Base-by-base conservation (phyloP, 2,888 invertebrate species). In the Conistra vaccinii region DNA sequence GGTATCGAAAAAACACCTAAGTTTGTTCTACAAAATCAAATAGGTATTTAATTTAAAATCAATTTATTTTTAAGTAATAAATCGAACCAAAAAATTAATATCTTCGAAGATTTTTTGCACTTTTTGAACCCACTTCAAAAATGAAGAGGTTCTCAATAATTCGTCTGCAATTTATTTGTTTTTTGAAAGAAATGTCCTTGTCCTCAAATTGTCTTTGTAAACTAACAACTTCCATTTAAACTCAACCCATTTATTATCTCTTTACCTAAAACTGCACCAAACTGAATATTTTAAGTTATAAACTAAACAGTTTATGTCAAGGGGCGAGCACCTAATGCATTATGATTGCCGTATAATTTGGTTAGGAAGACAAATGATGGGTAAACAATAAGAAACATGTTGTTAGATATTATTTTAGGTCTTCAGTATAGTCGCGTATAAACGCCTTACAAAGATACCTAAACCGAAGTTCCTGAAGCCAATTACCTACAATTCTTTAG, bases 311-410 rank as follows among this genome's bases (percentile, higher is more conserved):
- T 76, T 60, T 42, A 57, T 66, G 63, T 70, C n/a, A 67, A 75
- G 69, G 26, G 35, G 60, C 26, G 51, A 3, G n/a, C 42, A 69
- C n/a, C 3, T 85, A 79, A 72, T 72, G 55, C 62, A 58, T 35
- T 57, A 74, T 70, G 73, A 77, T 70, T 76, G 69, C 62, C 78
- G 68, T 81, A 85, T 87, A 83, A 87, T 88, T 88, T 73, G 79
- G 68, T 73, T 74, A 66, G 61, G 68, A 88, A 81, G 85, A 86
- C 85, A 91, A 92, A 90, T 88, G 85, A 87, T 84, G 87, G 81
- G 89, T 88, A 91, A 90, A 92, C 92, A 92, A 92, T 89, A 81
- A 80, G 71, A 42, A 78, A 84, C 60, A 80, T 68, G 80, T 84
- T 89, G 89, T 89, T 89, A 88, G 79, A 66, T 80, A 63, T 75